Evolutionary conservation across 2,888 invertebrate species (phyloP).

Genomic region (Beris chalybata): DNA sequence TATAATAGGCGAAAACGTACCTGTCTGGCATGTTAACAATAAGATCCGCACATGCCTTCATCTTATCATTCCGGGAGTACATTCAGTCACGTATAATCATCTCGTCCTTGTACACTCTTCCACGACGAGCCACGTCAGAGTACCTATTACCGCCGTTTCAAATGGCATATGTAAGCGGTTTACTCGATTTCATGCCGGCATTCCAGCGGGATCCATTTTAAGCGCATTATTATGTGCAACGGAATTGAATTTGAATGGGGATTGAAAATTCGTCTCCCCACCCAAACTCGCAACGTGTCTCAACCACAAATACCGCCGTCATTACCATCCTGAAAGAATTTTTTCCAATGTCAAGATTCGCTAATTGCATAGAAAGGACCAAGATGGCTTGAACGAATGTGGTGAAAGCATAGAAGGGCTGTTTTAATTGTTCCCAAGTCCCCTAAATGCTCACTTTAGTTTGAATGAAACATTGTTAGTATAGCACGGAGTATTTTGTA

Average conservation of each 20-base stretch:
- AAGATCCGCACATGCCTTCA: slow-evolving; percentile 3
- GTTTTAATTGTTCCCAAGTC: slow-evolving; percentile 61
- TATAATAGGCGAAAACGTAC: slow-evolving; percentile 21
- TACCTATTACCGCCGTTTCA: slow-evolving; percentile 17
- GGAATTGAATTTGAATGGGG: slow-evolving; percentile 15
- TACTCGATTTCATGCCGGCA: slow-evolving; percentile 2
- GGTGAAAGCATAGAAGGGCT: slow-evolving; percentile 78
- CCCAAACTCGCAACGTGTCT: background rate
- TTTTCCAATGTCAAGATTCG: slow-evolving; percentile 65
- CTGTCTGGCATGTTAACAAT: slow-evolving; percentile 25
- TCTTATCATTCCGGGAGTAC: slow-evolving; percentile 14
- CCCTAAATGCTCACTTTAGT: no score
- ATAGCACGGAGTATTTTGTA: no score
- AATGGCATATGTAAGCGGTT: slow-evolving; percentile 13
- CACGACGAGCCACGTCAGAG: background rate
- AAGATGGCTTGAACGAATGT: slow-evolving; percentile 78
- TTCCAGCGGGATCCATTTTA: background rate
- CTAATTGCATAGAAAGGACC: no score
- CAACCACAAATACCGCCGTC: background rate
- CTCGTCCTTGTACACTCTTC: slow-evolving; percentile 5
- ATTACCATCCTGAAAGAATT: no score
- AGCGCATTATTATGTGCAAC: slow-evolving; percentile 7
- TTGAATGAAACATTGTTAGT: no score
- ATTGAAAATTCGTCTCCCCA: slow-evolving; percentile 10
- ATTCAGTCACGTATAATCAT: slow-evolving; percentile 22